Evolutionary conservation across 2,888 invertebrate species (phyloP).

Genomic region (Tetranychus piercei): DNA sequence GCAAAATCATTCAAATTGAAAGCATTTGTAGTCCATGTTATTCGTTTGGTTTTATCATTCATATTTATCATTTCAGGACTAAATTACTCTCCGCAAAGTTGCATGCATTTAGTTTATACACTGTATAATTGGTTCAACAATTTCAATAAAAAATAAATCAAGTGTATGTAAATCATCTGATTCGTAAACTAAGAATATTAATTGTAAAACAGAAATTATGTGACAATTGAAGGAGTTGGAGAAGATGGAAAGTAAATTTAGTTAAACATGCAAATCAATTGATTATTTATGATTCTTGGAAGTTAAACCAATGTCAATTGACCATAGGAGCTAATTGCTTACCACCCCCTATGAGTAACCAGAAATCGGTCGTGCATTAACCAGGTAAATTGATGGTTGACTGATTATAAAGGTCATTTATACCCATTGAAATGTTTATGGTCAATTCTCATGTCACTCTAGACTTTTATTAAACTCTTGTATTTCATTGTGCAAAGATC

Average conservation of each 20-base stretch:
- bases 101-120: too few species aligned
- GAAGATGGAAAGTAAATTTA: neutral
- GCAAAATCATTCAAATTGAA: too few species aligned
- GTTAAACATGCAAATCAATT: neutral
- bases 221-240: neutral
- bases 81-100: too few species aligned
- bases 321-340: constrained; percentile 5
- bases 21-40: too few species aligned
- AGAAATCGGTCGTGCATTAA: neutral
- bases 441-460: neutral
- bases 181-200: neutral
- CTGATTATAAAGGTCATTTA: neutral
- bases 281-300: neutral
- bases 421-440: neutral
- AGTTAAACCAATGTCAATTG: neutral
- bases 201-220: neutral
- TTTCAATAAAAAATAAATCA: too few species aligned
- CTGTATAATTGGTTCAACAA: too few species aligned
- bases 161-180: too few species aligned
- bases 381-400: neutral
- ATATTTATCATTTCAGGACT: too few species aligned
- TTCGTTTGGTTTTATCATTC: too few species aligned
- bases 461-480: too few species aligned
- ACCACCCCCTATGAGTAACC: neutral
- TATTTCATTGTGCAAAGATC: too few species aligned